A percentile compares a stretch with the other conserved stretches of the same genome.
Conservation (phyloP, 2,113 vertebrate species). For the Oophaga pumilio region DNA sequence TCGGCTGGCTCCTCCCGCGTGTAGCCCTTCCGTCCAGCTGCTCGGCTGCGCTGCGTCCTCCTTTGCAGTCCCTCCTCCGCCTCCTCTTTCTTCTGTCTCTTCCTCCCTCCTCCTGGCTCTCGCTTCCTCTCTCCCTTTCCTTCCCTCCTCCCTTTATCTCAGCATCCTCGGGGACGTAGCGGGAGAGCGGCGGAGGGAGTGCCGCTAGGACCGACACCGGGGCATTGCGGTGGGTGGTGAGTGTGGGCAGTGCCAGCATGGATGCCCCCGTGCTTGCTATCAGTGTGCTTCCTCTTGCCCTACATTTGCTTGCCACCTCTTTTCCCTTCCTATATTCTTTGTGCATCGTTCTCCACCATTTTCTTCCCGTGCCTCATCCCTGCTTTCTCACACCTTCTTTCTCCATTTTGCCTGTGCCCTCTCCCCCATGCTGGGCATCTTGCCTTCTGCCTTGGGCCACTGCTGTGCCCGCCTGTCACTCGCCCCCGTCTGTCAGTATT, state of each 20-base stretch:
- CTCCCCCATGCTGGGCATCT: neutral
- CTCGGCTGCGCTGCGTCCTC: neutral
- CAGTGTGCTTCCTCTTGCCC: neutral
- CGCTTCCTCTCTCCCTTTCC: neutral
- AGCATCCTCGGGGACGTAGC: slow-evolving; percentile 44
- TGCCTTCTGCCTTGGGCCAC: neutral
- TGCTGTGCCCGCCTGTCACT: slow-evolving; percentile 22
- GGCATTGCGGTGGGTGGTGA: neutral
- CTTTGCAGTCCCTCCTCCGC: slow-evolving; percentile 2
- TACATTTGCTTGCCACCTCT: neutral
- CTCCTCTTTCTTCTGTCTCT: neutral
- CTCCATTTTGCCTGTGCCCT: neutral
- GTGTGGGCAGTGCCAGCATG: neutral
- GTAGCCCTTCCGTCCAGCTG: neutral
- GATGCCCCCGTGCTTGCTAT: neutral
- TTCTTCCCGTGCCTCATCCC: neutral
- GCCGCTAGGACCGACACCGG: slow-evolving; percentile 7
- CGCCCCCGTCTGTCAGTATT: slow-evolving; percentile 33
- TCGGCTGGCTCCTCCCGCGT: neutral
- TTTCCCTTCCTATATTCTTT: neutral
- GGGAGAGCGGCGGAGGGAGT: slow-evolving; percentile 34
- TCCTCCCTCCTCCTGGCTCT: neutral
- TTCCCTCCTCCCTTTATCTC: slow-evolving; percentile 5
- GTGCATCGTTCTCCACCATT: neutral
- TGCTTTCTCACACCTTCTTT: neutral